Evolutionary conservation across 2,888 invertebrate genomes (phyloP).

Genomic region (Aleiodes leptofemur): DNA sequence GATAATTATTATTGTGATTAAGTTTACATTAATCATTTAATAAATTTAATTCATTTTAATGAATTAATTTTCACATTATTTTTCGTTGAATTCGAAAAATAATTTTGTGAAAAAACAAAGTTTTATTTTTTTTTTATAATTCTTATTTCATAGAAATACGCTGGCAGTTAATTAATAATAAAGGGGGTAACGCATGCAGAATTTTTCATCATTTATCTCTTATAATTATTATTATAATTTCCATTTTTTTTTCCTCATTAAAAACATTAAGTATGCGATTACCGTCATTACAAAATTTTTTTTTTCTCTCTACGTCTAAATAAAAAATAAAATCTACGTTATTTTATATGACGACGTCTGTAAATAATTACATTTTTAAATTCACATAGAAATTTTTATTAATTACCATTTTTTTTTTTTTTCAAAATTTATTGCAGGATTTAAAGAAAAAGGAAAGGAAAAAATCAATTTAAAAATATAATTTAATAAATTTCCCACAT

Average conservation of each 20-base stretch:
- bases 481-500: slow-evolving; percentile 32
- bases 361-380: slow-evolving; percentile 26
- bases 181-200: slow-evolving; percentile 62
- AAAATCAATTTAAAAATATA: slow-evolving; percentile 10
- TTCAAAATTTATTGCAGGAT: slow-evolving; percentile 34
- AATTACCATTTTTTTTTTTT: slow-evolving; percentile 40
- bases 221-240: slow-evolving; percentile 32
- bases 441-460: background rate
- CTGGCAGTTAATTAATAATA: slow-evolving; percentile 65
- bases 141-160: slow-evolving; percentile 42
- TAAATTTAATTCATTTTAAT: background rate
- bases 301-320: background rate
- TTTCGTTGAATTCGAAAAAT: slow-evolving; percentile 41
- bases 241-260: slow-evolving; percentile 9
- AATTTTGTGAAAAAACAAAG: slow-evolving; percentile 30
- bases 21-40: background rate
- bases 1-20: slow-evolving; percentile 45
- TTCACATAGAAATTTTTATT: slow-evolving; percentile 17
- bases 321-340: slow-evolving; percentile 33
- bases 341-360: slow-evolving; percentile 5
- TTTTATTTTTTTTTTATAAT: slow-evolving; percentile 8
- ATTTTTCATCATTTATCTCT: slow-evolving; percentile 37
- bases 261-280: slow-evolving; percentile 35
- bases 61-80: slow-evolving; percentile 46
- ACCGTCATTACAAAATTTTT: slow-evolving; percentile 38